phyloP scores from a whole-genome alignment of 2,113 vertebrate genomes.

The Coracopsis vasa region DNA sequence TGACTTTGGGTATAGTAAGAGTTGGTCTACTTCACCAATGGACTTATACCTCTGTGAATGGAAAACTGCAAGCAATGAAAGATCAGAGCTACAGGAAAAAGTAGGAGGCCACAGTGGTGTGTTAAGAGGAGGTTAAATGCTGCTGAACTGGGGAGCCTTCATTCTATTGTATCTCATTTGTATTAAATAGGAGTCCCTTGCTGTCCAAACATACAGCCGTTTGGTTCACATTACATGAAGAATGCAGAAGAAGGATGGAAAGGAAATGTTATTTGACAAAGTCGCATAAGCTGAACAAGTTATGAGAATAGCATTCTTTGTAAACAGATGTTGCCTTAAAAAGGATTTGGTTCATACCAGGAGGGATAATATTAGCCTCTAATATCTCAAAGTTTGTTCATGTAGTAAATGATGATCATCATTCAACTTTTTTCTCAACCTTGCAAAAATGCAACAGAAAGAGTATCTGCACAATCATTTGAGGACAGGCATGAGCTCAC shows the following conservation, averaged over 20 bases:
- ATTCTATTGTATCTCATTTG: neutral
- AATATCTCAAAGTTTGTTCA: neutral
- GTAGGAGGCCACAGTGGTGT: neutral
- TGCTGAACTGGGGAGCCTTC: neutral
- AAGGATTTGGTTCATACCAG: neutral
- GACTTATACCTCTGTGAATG: neutral
- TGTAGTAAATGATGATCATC: neutral
- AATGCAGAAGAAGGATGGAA: neutral
- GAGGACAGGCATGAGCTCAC: neutral
- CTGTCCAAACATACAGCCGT: neutral
- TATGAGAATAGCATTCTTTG: neutral
- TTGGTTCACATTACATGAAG: neutral
- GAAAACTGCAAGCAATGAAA: neutral
- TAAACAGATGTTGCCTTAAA: neutral
- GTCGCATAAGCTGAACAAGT: neutral
- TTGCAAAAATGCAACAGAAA: neutral
- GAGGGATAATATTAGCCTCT: neutral
- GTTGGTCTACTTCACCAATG: neutral
- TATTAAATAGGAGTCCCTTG: neutral
- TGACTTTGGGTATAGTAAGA: neutral
- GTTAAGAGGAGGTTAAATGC: neutral
- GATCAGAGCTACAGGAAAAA: neutral
- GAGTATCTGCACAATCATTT: neutral
- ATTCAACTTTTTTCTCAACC: neutral
- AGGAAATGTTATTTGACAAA: neutral